phyloP scores from a whole-genome alignment of 2,888 invertebrate genomes.

The Gerris lacustris region DNA sequence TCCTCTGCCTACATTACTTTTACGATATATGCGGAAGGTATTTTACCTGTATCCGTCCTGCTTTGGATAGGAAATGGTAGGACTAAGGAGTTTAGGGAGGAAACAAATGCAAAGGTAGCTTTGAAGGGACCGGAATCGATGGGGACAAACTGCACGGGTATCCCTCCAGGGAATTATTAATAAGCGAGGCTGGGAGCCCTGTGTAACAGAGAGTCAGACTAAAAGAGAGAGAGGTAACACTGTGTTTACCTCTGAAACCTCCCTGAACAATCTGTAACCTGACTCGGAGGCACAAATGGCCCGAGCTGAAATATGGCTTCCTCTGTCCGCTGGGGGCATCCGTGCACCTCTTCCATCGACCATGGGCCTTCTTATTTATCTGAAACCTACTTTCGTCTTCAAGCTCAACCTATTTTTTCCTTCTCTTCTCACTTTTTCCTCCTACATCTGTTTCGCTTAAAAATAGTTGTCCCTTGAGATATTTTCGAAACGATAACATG shows the following conservation, averaged over 20 bases:
- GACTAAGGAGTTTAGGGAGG: neutral
- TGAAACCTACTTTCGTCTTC: neutral
- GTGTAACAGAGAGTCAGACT: neutral
- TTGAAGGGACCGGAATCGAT: neutral
- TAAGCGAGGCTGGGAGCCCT: neutral
- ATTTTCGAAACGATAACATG: too few relatives aligned
- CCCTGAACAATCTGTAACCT: slow-evolving; percentile 2
- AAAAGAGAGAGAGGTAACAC: neutral
- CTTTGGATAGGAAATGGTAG: neutral
- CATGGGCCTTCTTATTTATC: neutral
- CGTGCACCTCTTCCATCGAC: neutral
- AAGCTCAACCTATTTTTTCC: too few relatives aligned
- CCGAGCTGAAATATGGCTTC: slow-evolving; percentile 3
- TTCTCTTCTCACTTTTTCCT: too few relatives aligned
- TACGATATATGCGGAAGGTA: neutral
- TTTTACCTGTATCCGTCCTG: neutral
- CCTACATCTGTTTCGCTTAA: too few relatives aligned
- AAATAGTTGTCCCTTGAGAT: too few relatives aligned
- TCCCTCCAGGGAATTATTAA: neutral
- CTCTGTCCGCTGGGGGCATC: neutral
- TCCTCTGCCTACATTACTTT: neutral
- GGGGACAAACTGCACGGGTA: neutral
- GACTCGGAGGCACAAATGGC: neutral
- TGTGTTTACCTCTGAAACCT: slow-evolving; percentile 5
- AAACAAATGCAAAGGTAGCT: neutral